A percentile compares a stretch with the other conserved stretches of the same genome.
These are phyloP conservation scores for Megalops atlanticus DNA, from an alignment of 2,113 vertebrate genomes.

Conservation along the genomic window DNA sequence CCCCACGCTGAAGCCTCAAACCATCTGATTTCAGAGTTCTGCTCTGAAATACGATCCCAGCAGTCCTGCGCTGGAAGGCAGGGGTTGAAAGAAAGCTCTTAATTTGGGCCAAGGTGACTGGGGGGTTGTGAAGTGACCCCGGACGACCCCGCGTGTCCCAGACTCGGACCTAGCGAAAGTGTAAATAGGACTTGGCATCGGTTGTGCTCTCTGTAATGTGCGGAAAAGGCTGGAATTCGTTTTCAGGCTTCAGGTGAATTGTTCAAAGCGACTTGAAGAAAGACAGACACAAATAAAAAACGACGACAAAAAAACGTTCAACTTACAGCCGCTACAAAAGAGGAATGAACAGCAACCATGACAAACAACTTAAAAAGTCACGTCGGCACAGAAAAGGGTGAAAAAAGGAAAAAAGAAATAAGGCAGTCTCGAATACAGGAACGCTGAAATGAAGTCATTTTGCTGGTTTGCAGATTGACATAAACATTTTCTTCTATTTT, in stretches of 20 bases:
- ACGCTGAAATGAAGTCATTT: background rate
- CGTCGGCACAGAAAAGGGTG: no score
- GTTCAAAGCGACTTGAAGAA: background rate
- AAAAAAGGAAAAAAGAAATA: background rate
- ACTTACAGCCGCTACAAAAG: background rate
- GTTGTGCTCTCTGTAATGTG: constrained; percentile 45
- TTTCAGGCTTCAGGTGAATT: constrained; percentile 12
- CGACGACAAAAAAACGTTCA: background rate
- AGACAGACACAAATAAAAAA: background rate
- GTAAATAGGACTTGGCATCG: constrained; percentile 62
- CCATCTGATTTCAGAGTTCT: constrained; percentile 34
- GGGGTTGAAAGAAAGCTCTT: constrained; percentile 27
- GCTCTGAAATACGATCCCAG: constrained; percentile 55
- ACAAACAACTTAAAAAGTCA: background rate
- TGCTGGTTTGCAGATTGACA: background rate
- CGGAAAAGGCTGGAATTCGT: constrained; percentile 53
- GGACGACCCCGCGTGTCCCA: constrained; percentile 57
- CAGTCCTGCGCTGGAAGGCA: constrained; percentile 43
- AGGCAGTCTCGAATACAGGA: background rate
- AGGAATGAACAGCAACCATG: background rate
- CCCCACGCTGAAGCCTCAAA: background rate
- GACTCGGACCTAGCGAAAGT: constrained; percentile 47
- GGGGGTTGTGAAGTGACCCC: constrained; percentile 55
- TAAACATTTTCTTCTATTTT: background rate
- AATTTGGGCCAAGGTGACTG: constrained; percentile 54